Conservation (phyloP, 2,888 invertebrate species). For the Tinea trinotella region DNA sequence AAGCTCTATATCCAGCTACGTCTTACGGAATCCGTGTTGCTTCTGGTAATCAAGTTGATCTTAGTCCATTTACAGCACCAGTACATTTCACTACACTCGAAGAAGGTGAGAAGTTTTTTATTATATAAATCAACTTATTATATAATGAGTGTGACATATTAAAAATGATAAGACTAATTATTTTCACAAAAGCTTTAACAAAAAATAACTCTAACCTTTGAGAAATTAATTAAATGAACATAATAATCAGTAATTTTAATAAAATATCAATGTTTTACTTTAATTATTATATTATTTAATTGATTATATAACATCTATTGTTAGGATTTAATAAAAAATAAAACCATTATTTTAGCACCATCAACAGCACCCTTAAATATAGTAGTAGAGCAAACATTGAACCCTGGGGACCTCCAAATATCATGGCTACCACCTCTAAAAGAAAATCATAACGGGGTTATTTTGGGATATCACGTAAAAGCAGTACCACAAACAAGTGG, state of each 20-base stretch:
- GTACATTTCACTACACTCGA: conserved; percentile 62
- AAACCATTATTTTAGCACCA: conserved; percentile 48
- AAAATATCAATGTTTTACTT: too few relatives aligned
- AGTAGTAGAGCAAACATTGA: conserved; percentile 51
- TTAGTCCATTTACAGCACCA: conserved; percentile 52
- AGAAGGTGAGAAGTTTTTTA: conserved; percentile 57
- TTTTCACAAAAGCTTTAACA: too few relatives aligned
- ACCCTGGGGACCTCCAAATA: conserved; percentile 54
- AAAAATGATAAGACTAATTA: neutral
- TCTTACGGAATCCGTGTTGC: conserved; percentile 55
- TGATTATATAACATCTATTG: too few relatives aligned
- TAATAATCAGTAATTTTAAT: neutral
- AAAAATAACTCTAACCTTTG: too few relatives aligned
- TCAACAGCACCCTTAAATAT: conserved; percentile 53
- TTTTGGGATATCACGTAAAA: conserved; percentile 56
- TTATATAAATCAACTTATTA: too few relatives aligned
- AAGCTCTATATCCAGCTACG: conserved; percentile 52
- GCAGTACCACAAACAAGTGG: conserved; percentile 51
- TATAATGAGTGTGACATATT: neutral
- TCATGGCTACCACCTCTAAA: conserved; percentile 55
- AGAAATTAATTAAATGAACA: too few relatives aligned
- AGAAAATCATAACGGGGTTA: conserved; percentile 52
- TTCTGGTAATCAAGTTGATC: conserved; percentile 59
- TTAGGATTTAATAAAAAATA: too few relatives aligned
- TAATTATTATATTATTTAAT: neutral